A percentile compares a stretch with the other conserved stretches of the same genome.
Conservation (phyloP, 30 jellyfish, hydroid and myxozoan genomes). For the Pseudorhiza aurosa region DNA sequence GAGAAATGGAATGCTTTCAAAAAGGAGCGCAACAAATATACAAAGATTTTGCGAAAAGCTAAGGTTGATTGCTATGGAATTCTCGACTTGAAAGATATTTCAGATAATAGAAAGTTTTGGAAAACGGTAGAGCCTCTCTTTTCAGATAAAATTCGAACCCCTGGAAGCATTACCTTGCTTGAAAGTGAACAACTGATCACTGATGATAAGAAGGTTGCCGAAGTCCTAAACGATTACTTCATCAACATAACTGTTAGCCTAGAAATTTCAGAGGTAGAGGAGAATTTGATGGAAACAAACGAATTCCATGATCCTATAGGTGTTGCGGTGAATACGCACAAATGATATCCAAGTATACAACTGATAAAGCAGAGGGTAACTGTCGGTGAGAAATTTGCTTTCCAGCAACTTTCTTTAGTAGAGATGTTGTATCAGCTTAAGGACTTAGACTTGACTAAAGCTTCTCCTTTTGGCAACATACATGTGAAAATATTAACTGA, state of each 20-base stretch:
- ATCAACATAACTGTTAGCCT: background rate
- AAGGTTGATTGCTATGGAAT: conserved; percentile 1
- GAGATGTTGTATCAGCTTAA: too few species aligned
- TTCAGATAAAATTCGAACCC: conserved; percentile 9
- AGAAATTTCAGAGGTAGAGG: background rate
- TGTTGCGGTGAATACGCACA: conserved; percentile 9
- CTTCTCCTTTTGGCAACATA: too few species aligned
- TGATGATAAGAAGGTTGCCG: conserved; percentile 9
- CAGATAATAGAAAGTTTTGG: conserved; percentile 39
- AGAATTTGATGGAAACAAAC: conserved; percentile 7
- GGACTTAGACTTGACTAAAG: too few species aligned
- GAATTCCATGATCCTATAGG: conserved; percentile 22
- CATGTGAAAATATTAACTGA: too few species aligned
- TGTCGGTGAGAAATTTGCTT: background rate
- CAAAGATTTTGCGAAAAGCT: conserved; percentile 20
- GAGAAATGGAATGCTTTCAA: background rate
- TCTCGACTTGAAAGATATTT: background rate
- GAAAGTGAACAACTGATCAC: background rate
- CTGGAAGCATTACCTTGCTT: conserved; percentile 4
- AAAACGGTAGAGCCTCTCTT: conserved; percentile 42
- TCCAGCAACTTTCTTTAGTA: background rate
- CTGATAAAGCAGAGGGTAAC: background rate
- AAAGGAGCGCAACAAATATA: conserved; percentile 20
- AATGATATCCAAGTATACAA: conserved; percentile 12
- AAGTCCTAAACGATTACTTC: conserved; percentile 20